phyloP scores from a whole-genome alignment of 2,888 invertebrate species.

The Pseudoips prasinana region DNA sequence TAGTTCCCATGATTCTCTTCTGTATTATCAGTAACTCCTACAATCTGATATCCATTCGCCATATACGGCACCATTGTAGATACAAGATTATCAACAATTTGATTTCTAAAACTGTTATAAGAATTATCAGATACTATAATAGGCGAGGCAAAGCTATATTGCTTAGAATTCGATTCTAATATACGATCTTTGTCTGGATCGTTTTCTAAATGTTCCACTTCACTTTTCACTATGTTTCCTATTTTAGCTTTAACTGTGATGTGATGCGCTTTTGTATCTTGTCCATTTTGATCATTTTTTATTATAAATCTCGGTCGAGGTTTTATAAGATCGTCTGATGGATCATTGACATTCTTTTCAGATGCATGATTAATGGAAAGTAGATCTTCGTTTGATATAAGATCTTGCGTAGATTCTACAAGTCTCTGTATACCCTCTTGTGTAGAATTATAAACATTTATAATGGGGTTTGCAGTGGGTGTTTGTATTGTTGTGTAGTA shows the following conservation, averaged over 20 bases:
- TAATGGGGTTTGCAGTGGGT: constrained; percentile 30
- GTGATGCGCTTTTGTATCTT: constrained; percentile 42
- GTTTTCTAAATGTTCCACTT: constrained; percentile 42
- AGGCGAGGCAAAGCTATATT: constrained; percentile 65
- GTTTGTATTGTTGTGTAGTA: constrained; percentile 50
- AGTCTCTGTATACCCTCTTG: constrained; percentile 70
- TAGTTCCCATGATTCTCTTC: constrained; percentile 40
- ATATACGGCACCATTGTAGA: constrained; percentile 74
- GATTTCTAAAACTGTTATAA: constrained; percentile 51
- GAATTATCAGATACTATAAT: constrained; percentile 71
- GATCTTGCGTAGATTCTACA: constrained; percentile 81
- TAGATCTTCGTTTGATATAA: constrained; percentile 84
- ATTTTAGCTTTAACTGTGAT: constrained; percentile 63
- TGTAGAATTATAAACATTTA: constrained; percentile 35
- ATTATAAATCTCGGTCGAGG: constrained; percentile 44
- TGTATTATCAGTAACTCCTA: constrained; percentile 55
- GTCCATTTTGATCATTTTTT: constrained; percentile 32
- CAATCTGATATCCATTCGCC: constrained; percentile 68
- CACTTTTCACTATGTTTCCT: constrained; percentile 53
- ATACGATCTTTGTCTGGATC: constrained; percentile 37
- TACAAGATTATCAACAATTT: constrained; percentile 62
- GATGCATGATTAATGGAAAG: constrained; percentile 82
- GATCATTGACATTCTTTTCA: constrained; percentile 51
- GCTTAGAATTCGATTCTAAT: constrained; percentile 42
- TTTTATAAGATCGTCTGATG: constrained; percentile 62